These are phyloP conservation scores for Macquaria ambigua DNA, from an alignment of 2,113 vertebrate species.

Conservation along the genomic window DNA sequence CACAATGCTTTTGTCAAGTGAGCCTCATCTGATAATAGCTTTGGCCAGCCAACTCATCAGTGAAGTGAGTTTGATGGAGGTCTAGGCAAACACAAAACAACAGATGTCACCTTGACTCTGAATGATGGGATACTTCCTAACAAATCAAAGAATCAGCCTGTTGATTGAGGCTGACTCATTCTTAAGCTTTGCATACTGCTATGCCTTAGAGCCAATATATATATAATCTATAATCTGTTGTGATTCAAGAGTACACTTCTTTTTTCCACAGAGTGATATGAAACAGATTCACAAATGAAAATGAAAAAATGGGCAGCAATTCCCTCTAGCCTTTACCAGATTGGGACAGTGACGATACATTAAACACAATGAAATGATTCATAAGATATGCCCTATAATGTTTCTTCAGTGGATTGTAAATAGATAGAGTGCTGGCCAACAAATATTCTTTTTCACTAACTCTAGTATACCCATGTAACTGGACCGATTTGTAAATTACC, in stretches of 20 bases:
- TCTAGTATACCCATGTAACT: no score
- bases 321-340: not conserved
- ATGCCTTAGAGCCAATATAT: not conserved
- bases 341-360: not conserved
- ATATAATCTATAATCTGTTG: not conserved
- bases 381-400: not conserved
- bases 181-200: not conserved
- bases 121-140: not conserved
- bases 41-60: not conserved
- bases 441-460: not conserved
- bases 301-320: not conserved
- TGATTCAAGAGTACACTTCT: no score
- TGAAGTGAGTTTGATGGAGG: not conserved
- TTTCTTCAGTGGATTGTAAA: not conserved
- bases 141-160: not conserved
- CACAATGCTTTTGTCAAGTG: not conserved
- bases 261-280: not conserved
- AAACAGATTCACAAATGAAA: not conserved
- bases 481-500: not conserved
- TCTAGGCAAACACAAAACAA: not conserved
- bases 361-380: not conserved
- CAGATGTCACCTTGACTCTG: not conserved
- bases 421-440: not conserved
- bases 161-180: not conserved
- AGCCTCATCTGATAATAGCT: not conserved